Percentiles rank a stretch among this genome's conserved stretches.
Evolutionary conservation across 2,113 vertebrate species (phyloP).

Genomic region (Aleadryas rufinucha): DNA sequence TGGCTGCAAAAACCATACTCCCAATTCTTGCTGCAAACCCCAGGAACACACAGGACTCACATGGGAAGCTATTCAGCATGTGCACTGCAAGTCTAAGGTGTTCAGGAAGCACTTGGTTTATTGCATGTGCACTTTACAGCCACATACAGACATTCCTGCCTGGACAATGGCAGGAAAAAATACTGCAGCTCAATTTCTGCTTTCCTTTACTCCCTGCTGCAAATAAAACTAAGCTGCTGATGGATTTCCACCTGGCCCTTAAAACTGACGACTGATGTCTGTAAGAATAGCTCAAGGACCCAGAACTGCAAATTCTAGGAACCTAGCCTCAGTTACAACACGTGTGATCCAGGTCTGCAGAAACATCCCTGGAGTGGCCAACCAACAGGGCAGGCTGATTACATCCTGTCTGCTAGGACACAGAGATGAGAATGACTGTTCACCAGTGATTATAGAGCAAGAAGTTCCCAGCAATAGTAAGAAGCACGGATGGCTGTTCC

Average conservation of each 20-base stretch:
- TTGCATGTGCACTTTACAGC: not conserved
- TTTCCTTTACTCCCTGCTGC: not conserved
- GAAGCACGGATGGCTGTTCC: not conserved
- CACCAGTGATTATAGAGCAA: not conserved
- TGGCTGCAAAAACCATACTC: not conserved
- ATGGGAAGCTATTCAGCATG: not conserved
- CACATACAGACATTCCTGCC: not conserved
- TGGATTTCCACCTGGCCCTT: not conserved
- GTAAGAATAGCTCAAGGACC: not conserved
- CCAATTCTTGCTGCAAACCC: not conserved
- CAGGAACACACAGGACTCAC: not conserved
- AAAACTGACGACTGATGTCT: not conserved
- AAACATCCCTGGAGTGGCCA: not conserved
- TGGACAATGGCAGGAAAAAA: not conserved
- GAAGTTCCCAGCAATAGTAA: not conserved
- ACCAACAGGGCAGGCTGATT: not conserved
- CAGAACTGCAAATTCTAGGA: not conserved
- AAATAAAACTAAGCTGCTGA: not conserved
- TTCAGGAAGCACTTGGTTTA: not conserved
- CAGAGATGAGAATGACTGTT: not conserved
- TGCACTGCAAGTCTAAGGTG: not conserved
- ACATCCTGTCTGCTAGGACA: not conserved
- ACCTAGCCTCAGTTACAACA: not conserved
- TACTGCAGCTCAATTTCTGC: not conserved
- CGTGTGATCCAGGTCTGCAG: rapidly evolving